A percentile compares a stretch with the other conserved stretches of the same genome.
phyloP scores from a whole-genome alignment of 2,888 invertebrate species.

The Orthosia gothica region DNA sequence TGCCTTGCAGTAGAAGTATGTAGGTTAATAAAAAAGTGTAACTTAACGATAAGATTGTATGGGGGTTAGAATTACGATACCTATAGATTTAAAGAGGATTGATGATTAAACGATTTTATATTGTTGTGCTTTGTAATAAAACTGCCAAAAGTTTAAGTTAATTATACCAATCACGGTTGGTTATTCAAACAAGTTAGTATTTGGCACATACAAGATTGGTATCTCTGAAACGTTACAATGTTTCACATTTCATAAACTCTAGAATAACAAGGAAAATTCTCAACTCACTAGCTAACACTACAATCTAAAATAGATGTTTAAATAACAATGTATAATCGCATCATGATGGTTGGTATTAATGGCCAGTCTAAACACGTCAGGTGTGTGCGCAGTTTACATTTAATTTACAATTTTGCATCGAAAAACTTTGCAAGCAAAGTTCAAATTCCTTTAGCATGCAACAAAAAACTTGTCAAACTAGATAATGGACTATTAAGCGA shows the following conservation, averaged over 20 bases:
- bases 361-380: constrained; percentile 9
- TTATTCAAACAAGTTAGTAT: too few relatives aligned
- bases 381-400: constrained; percentile 1
- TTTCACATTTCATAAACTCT: not conserved
- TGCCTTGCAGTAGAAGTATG: too few relatives aligned
- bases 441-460: not conserved
- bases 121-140: too few relatives aligned
- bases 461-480: not conserved
- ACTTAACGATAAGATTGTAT: too few relatives aligned
- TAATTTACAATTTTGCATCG: not conserved
- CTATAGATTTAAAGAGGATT: too few relatives aligned
- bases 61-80: too few relatives aligned
- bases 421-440: not conserved
- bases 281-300: not conserved
- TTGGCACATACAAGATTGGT: not conserved
- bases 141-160: too few relatives aligned
- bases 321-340: not conserved
- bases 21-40: too few relatives aligned
- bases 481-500: not conserved
- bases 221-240: not conserved
- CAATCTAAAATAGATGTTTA: constrained; percentile 4
- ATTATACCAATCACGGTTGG: too few relatives aligned
- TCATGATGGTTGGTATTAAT: not conserved
- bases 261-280: not conserved
- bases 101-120: too few relatives aligned